These are phyloP conservation scores for Macrophya alboannulata DNA, from an alignment of 2,888 invertebrate species.

Conservation along the genomic window DNA sequence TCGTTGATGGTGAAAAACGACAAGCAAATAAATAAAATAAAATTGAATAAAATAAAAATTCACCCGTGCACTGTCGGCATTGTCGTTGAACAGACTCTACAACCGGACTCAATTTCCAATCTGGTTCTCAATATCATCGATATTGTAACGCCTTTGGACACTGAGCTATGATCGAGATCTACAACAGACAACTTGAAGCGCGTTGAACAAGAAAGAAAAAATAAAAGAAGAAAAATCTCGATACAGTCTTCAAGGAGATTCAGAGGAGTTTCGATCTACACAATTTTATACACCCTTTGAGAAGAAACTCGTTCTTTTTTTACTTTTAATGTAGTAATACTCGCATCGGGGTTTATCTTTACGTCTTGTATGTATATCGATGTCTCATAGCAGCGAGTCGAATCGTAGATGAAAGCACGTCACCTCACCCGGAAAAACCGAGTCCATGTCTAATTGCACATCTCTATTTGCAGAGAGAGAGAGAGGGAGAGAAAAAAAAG, in stretches of 20 bases:
- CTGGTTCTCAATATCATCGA: neutral
- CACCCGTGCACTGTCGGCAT: neutral
- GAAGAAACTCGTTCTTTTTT: no score
- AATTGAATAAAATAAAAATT: neutral
- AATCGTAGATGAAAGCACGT: constrained; percentile 32
- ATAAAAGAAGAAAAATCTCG: neutral
- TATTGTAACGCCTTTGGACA: neutral
- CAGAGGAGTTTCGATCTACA: no score
- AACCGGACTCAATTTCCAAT: neutral
- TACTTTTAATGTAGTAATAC: no score
- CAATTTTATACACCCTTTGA: no score
- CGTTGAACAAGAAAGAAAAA: neutral
- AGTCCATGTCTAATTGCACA: constrained; percentile 24
- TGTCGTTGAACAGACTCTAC: neutral
- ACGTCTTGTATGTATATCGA: neutral
- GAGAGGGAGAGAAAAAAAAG: neutral
- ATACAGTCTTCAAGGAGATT: neutral
- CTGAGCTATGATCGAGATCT: neutral
- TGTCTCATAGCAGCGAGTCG: constrained; percentile 4
- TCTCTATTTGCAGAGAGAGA: constrained; percentile 33
- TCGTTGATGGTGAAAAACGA: neutral
- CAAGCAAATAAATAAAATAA: neutral
- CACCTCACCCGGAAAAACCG: neutral
- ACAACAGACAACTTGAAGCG: neutral
- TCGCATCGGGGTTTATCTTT: neutral